Conservation (phyloP, 2,113 vertebrate species). For the Anguilla rostrata region DNA sequence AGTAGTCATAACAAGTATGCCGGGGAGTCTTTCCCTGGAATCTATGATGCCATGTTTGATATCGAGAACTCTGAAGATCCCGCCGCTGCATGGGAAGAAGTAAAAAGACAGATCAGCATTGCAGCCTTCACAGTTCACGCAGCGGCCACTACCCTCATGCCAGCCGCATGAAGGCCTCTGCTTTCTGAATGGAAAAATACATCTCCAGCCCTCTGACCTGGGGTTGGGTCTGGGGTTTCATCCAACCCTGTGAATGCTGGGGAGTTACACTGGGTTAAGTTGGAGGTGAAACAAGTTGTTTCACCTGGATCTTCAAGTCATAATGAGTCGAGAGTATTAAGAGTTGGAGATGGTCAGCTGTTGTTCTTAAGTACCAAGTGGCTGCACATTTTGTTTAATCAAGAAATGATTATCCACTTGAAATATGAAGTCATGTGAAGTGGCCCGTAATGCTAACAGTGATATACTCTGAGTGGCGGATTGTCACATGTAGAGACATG, state of each 20-base stretch:
- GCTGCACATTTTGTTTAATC: too few species aligned
- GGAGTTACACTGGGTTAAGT: neutral
- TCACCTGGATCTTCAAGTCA: neutral
- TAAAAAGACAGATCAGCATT: constrained; percentile 85
- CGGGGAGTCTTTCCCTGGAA: constrained; percentile 89
- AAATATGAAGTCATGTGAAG: too few species aligned
- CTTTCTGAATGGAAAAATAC: neutral
- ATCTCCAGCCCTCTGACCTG: neutral
- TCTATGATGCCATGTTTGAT: constrained; percentile 89
- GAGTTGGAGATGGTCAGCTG: too few species aligned
- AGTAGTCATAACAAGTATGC: constrained; percentile 93
- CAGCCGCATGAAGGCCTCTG: constrained; percentile 56
- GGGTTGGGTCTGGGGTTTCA: neutral
- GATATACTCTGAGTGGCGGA: too few species aligned
- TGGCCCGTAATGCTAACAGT: too few species aligned
- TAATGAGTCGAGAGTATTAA: too few species aligned
- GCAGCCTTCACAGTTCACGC: constrained; percentile 86
- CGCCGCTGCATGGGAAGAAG: constrained; percentile 78
- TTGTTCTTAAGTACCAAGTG: too few species aligned
- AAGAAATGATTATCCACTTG: too few species aligned
- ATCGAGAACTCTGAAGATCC: constrained; percentile 72
- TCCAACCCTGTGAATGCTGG: too few species aligned
- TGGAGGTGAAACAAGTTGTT: neutral
- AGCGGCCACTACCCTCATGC: constrained; percentile 76
- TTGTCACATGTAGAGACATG: too few species aligned